Percentiles rank a stretch among this genome's conserved stretches.
These are phyloP conservation scores for Ernsta delagoae DNA, from an alignment of 2,888 invertebrate species.

Conservation along the genomic window DNA sequence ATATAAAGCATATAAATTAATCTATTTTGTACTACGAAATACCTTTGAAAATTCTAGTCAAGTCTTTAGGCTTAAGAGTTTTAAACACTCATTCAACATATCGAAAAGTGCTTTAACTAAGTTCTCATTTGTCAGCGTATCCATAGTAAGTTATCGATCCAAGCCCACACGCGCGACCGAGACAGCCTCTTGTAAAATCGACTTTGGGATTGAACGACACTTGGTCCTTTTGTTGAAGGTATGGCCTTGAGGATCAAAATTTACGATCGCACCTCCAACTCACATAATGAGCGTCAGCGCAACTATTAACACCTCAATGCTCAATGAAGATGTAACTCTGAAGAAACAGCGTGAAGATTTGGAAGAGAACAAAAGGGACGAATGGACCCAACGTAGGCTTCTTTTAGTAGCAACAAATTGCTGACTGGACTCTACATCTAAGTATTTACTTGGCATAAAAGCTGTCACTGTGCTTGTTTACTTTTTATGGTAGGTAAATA, in stretches of 20 bases:
- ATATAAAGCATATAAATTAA: too few relatives aligned
- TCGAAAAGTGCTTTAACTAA: too few relatives aligned
- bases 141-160: slow-evolving; percentile 48
- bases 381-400: neutral
- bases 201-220: slow-evolving; percentile 76
- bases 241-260: slow-evolving; percentile 76
- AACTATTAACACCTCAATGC: slow-evolving; percentile 76
- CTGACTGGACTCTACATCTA: neutral
- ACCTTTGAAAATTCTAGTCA: too few relatives aligned
- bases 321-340: slow-evolving; percentile 70
- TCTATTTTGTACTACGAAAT: too few relatives aligned
- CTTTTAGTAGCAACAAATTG: neutral
- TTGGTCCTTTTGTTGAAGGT: slow-evolving; percentile 71
- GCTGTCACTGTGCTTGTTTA: too few relatives aligned
- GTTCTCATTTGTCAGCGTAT: slow-evolving; percentile 42
- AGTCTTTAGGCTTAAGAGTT: too few relatives aligned
- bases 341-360: slow-evolving; percentile 18
- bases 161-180: slow-evolving; percentile 80
- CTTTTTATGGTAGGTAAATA: too few relatives aligned
- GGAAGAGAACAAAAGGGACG: slow-evolving; percentile 16
- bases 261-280: slow-evolving; percentile 71
- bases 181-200: slow-evolving; percentile 81
- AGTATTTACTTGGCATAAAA: too few relatives aligned
- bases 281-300: slow-evolving; percentile 73
- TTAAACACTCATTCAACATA: too few relatives aligned